A percentile compares a stretch with the other conserved stretches of the same genome.
phyloP scores from a whole-genome alignment of 2,888 invertebrate species.

The Drosophila subquinaria region DNA sequence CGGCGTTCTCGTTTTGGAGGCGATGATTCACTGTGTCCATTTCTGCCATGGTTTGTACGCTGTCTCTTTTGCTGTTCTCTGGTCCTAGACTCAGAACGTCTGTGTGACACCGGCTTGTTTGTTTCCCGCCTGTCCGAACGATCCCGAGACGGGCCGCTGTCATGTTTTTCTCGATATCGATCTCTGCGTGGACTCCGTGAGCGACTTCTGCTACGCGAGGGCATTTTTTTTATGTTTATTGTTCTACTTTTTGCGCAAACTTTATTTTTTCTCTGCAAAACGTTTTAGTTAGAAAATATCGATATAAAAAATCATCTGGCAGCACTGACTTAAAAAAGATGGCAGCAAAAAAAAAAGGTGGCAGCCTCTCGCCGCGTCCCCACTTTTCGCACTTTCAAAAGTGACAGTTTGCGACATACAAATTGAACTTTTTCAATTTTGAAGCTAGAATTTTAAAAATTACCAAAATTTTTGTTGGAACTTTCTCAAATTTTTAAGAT shows the following conservation, averaged over 20 bases:
- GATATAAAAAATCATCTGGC: too few relatives aligned
- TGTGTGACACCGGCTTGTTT: constrained; percentile 16
- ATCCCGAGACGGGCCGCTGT: constrained; percentile 20
- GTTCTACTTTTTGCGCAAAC: not conserved
- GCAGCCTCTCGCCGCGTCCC: too few relatives aligned
- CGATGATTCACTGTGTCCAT: constrained; percentile 14
- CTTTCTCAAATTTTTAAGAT: too few relatives aligned
- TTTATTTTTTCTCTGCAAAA: constrained; percentile 12
- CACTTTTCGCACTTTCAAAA: too few relatives aligned
- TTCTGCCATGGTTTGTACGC: constrained; percentile 13
- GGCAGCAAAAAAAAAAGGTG: too few relatives aligned
- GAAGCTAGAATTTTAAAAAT: too few relatives aligned
- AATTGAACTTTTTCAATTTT: too few relatives aligned
- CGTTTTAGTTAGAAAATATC: constrained; percentile 34
- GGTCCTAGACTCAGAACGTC: constrained; percentile 13
- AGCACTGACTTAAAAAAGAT: too few relatives aligned
- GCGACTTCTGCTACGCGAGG: constrained; percentile 62
- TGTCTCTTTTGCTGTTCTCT: constrained; percentile 27
- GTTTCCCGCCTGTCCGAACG: constrained; percentile 34
- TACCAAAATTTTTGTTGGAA: too few relatives aligned
- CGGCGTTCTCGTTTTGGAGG: constrained; percentile 4
- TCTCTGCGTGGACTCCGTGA: constrained; percentile 54
- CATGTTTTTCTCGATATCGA: constrained; percentile 18
- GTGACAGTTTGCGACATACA: too few relatives aligned
- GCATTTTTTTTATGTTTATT: constrained; percentile 35